Base-by-base conservation (phyloP, 2,797 vertebrate species). In the Poecilia gillii region DNA sequence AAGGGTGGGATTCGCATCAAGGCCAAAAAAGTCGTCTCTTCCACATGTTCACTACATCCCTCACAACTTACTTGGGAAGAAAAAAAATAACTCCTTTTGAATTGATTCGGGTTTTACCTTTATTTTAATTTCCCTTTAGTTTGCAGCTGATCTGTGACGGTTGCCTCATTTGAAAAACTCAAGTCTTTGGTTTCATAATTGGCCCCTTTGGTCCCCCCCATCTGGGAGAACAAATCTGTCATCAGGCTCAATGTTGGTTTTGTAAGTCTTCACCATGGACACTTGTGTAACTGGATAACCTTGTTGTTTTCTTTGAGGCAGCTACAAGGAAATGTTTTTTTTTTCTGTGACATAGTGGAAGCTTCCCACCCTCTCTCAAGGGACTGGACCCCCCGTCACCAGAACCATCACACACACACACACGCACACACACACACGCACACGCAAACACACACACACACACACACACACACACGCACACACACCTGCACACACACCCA, bases 271-370 rank as follows among this genome's bases (percentile, higher is more conserved):
- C 64, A 59, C 76, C 78, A 57, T n/a, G 81, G 78, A 89, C 78
- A 85, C 90, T 88, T 83, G 85, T 90, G 82, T 87, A 90, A 90
- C 82, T 53, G 77, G 84, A 75, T 77, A 90, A 90, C 82, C 81
- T 85, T 92, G 89, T 93, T 96, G 93, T 95, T 93, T 92, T 94
- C 91, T 92, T 90, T 77, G 84, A 92, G 75, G 84, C 85, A 43
- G 83, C 81, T 57, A 85, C 78, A 68, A 95, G 95, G 96, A 96
- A 96, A 95, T 95, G 95, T 95, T 95, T 95, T 95, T 93, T 93
- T 89, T 84, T 88, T 90, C 86, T 91, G 78, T 93, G 89, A 94
- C 91, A 94, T 73, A 77, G 89, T 95, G 94, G 94, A 95, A 94
- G 88, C 85, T 88, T 92, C 93, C 93, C 93, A 89, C 96, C 95